These are phyloP conservation scores for Subacronicta megacephala DNA, from an alignment of 2,888 invertebrate genomes.

Conservation along the genomic window DNA sequence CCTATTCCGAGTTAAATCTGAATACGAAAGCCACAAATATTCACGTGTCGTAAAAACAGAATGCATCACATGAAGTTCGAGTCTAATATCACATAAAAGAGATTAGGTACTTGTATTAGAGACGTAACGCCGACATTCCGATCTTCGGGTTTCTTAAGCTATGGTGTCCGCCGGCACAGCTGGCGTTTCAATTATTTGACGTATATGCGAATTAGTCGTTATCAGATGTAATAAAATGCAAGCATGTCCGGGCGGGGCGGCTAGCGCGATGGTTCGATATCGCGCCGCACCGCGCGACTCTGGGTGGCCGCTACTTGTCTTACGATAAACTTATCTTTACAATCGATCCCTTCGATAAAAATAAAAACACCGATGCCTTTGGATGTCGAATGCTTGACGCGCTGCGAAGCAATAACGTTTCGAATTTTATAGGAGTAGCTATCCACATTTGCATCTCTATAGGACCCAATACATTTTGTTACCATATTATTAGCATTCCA, in stretches of 20 bases:
- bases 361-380: conserved; percentile 79
- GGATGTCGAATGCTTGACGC: conserved; percentile 83
- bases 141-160: conserved; percentile 51
- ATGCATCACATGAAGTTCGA: conserved; percentile 53
- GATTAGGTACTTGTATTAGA: conserved; percentile 65
- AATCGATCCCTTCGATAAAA: conserved; percentile 88
- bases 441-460: conserved; percentile 85
- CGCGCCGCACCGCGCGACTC: conserved; percentile 56
- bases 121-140: conserved; percentile 68
- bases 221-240: conserved; percentile 88
- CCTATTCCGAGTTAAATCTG: conserved; percentile 47
- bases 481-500: conserved; percentile 83
- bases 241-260: conserved; percentile 68
- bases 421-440: conserved; percentile 83
- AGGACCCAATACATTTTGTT: conserved; percentile 81
- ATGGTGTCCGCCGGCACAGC: conserved; percentile 50
- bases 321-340: conserved; percentile 88
- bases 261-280: conserved; percentile 65
- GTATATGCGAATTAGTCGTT: conserved; percentile 84
- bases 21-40: conserved; percentile 47
- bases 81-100: conserved; percentile 61
- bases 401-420: conserved; percentile 83
- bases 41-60: conserved; percentile 54
- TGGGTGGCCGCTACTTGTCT: conserved; percentile 89
- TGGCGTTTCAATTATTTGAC: conserved; percentile 83